Conservation (phyloP, 2,797 vertebrate species). For the Platyrinchus mystaceus region DNA sequence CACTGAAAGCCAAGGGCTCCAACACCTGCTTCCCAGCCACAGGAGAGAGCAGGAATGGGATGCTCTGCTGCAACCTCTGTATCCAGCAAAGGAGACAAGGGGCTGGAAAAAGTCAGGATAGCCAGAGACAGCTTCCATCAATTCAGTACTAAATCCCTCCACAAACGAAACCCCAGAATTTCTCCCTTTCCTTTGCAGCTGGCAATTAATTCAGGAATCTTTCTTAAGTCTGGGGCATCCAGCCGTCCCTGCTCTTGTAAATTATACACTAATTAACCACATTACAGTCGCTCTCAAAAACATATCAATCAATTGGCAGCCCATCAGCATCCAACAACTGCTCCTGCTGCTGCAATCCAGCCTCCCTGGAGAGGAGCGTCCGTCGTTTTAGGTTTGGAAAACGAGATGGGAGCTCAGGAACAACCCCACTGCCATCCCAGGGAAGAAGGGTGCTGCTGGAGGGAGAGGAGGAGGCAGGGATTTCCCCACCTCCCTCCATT, state of each 20-base stretch:
- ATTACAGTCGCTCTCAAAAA: neutral
- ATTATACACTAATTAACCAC: slow-evolving; percentile 18
- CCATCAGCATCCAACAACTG: neutral
- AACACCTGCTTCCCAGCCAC: neutral
- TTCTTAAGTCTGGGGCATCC: neutral
- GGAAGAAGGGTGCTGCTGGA: neutral
- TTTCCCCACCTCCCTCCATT: neutral
- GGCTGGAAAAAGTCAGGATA: fast-evolving
- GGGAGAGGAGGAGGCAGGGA: neutral
- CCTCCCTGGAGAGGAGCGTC: neutral
- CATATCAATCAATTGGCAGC: neutral
- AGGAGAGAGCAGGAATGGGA: neutral
- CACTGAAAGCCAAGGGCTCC: neutral
- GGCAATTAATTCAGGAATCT: neutral
- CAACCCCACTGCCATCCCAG: neutral
- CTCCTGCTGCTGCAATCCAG: neutral
- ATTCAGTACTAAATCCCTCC: fast-evolving
- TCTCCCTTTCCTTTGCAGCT: neutral
- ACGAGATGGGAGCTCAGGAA: neutral
- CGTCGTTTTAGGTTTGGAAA: neutral
- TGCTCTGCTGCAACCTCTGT: neutral
- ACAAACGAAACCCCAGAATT: fast-evolving
- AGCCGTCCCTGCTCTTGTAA: neutral
- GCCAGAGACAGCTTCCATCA: neutral
- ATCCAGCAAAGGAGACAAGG: fast-evolving